A percentile compares a stretch with the other conserved stretches of the same genome.
These are phyloP conservation scores for Ophion ventricosus DNA, from an alignment of 2,888 invertebrate species.

Conservation along the genomic window DNA sequence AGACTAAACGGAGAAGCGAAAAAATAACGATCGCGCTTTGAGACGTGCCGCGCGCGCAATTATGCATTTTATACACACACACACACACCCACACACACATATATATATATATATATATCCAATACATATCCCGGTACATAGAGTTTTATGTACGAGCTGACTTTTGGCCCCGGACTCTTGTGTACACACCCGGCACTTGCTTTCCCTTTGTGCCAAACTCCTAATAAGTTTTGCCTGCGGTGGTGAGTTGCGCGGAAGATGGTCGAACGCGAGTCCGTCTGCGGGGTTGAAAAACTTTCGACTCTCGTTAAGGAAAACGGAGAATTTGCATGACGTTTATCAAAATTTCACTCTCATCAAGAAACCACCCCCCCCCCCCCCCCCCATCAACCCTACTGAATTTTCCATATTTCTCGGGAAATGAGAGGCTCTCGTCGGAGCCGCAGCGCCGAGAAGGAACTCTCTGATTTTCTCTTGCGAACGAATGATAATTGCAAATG, in stretches of 20 bases:
- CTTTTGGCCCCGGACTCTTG: slow-evolving; percentile 51
- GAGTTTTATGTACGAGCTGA: slow-evolving; percentile 56
- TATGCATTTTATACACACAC: slow-evolving; percentile 54
- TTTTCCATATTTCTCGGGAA: slow-evolving; percentile 49
- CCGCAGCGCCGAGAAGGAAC: background rate
- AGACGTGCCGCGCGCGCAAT: slow-evolving; percentile 44
- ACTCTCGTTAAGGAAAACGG: slow-evolving; percentile 71
- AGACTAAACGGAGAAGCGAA: background rate
- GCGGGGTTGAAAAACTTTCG: slow-evolving; percentile 69
- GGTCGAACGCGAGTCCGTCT: slow-evolving; percentile 54
- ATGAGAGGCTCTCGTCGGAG: slow-evolving; percentile 18
- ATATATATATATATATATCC: slow-evolving; percentile 18
- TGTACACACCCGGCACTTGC: slow-evolving; percentile 55
- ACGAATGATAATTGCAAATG: slow-evolving; percentile 62
- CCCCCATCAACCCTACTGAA: background rate
- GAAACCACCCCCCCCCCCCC: background rate
- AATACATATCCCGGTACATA: slow-evolving; percentile 54
- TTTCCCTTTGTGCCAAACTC: slow-evolving; percentile 62
- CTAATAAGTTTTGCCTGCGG: slow-evolving; percentile 56
- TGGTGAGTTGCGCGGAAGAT: slow-evolving; percentile 22
- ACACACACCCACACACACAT: too few species aligned
- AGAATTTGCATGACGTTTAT: slow-evolving; percentile 75
- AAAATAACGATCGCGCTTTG: slow-evolving; percentile 41
- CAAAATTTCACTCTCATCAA: slow-evolving; percentile 65
- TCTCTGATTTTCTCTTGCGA: slow-evolving; percentile 52